Conservation (phyloP, 2,797 vertebrate species). For the Amblyraja radiata region DNA sequence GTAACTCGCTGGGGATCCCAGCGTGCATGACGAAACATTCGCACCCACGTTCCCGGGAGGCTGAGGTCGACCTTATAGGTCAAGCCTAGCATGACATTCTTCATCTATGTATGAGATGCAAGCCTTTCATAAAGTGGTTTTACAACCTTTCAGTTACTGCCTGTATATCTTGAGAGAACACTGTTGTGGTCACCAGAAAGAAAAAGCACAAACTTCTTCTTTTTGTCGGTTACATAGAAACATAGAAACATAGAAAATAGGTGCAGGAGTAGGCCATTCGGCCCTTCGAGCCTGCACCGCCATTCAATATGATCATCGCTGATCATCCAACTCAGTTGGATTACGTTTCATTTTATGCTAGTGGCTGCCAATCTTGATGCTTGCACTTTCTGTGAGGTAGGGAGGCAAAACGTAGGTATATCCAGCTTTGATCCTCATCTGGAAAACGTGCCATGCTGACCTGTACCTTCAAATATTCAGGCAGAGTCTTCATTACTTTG, state of each 20-base stretch:
- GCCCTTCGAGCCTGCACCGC: too few relatives aligned
- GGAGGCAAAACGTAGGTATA: neutral
- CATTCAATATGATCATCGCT: too few relatives aligned
- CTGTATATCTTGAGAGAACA: neutral
- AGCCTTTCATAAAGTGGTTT: neutral
- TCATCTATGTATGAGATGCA: neutral
- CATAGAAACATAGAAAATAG: too few relatives aligned
- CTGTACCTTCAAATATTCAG: too few relatives aligned
- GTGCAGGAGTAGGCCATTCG: too few relatives aligned
- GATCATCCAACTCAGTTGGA: too few relatives aligned
- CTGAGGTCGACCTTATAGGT: conserved; percentile 37
- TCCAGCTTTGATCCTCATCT: neutral
- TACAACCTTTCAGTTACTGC: neutral
- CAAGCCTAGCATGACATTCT: neutral
- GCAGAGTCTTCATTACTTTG: neutral
- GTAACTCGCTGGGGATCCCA: conserved; percentile 26
- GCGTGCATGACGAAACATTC: neutral
- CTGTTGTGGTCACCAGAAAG: neutral
- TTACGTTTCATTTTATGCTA: neutral
- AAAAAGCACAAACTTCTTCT: neutral
- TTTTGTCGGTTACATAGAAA: too few relatives aligned
- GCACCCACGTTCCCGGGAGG: neutral
- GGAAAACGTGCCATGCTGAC: too few relatives aligned
- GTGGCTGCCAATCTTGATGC: too few relatives aligned
- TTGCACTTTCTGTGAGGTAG: neutral